These are phyloP conservation scores for Caerostris darwini DNA, from an alignment of 1,140 invertebrate species.

Conservation along the genomic window DNA sequence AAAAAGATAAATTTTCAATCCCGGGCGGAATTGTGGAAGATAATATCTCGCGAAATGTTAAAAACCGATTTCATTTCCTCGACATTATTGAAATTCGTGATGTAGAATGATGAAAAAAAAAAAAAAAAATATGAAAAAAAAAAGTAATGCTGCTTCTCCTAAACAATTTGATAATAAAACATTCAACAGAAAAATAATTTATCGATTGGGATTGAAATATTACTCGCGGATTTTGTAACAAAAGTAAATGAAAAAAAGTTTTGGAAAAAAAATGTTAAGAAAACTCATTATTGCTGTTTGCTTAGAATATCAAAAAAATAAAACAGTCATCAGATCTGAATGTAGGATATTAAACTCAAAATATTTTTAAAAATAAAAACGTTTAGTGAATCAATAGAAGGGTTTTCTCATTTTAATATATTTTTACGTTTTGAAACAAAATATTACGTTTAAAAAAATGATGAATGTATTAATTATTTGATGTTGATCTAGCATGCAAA, in stretches of 20 bases:
- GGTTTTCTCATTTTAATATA: no score
- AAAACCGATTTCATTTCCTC: not conserved
- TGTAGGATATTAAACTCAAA: not conserved
- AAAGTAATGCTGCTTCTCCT: not conserved
- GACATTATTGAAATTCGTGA: not conserved
- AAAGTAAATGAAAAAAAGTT: not conserved
- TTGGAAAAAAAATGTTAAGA: not conserved
- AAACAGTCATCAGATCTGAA: not conserved
- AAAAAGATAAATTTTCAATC: not conserved
- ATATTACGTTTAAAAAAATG: no score
- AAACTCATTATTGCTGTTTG: constrained; percentile 25
- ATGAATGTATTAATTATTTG: no score
- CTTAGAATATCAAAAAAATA: not conserved
- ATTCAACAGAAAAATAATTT: not conserved
- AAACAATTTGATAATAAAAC: not conserved
- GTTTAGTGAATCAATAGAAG: no score
- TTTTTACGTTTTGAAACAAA: no score
- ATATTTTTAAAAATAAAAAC: not conserved
- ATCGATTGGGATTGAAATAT: constrained; percentile 23
- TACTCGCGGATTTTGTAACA: not conserved
- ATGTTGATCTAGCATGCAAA: no score
- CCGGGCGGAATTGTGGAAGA: not conserved
- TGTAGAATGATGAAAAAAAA: not conserved
- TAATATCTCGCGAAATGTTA: not conserved
- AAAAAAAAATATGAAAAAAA: not conserved